Base-by-base conservation (phyloP, 1,140 invertebrate genomes). In the Tetragnatha versicolor region DNA sequence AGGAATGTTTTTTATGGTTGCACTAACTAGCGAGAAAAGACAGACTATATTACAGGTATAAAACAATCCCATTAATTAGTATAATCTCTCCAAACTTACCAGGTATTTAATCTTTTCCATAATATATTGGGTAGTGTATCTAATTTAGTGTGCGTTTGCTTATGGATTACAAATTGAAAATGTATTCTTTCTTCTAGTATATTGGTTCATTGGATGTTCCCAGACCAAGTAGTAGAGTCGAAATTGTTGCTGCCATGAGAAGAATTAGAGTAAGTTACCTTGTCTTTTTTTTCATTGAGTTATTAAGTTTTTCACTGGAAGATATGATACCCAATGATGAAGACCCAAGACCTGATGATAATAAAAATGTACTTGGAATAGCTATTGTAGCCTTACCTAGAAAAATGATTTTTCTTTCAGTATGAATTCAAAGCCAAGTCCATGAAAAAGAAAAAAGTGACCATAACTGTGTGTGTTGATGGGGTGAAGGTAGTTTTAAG, bases 191-290 rank as follows among this genome's bases (percentile, higher is more conserved):
- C 90, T 85, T 92, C 65, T 90, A 98, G 97, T 97, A 96, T 87
- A 98, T 99, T 85, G 97, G 97, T 77, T 96, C 94, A 47, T 90
- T 99, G 90, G 96, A 98, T 85, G 95, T 99, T 81, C 94, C 95
- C 17, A 89, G 96, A 83, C 97, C 97, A 7, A 95, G 93, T 70
- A 98, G 93, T 85, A 89, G 97, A 82, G 92, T 98, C 81, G 97
- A 99, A 88, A 99, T 99, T 85, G 96, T 99, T 51, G 94, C 96
- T 65, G 97, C 97, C 68, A 99, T 99, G 97, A 91, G 97, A 79
- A 89, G 96, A 85, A 97, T 98, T 86, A 90, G 97, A 84, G 95
- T 97, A 88, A 93, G 93, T 65, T 45, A 5, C 7, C 3, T 4
- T 22, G 25, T 53, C 20, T 25, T 3, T n/a, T 10, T 53, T 3